Base-by-base conservation (phyloP, 1,140 invertebrate genomes). In the Nasonia giraulti region DNA sequence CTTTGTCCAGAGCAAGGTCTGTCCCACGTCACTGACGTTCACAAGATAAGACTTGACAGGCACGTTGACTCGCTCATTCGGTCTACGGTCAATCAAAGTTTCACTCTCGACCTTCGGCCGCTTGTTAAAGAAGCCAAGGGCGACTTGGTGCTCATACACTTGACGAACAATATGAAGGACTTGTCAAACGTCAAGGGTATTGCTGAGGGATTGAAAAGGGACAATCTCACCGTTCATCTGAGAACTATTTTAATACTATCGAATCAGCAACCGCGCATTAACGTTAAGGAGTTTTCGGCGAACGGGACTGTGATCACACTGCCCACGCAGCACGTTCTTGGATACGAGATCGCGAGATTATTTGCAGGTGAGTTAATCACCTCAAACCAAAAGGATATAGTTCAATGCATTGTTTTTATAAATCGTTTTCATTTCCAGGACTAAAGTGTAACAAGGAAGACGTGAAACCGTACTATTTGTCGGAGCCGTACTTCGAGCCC, bases 401-500 rank as follows among this genome's bases (percentile, higher is more conserved):
- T 31, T 66, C 1, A 4, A 8, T 17, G 17, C 1, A 17, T n/a
- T 4, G 27, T 31, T 71, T 47, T 27, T 76, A 20, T 1, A 23
- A 44, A 76, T 76, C 20, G 8, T 69, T 40, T 69, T 10, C 62
- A 40, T 79, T 79, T 79, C 0, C 50, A 86, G 85, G 88, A n/a
- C 71, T 92, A 7, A 90, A 92, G 68, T 92, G 92, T 69, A 88
- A 90, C 2, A 88, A 88, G 8, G 86, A 89, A 7, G 87, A 90
- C 8, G 89, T 90, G 31, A 93, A 90, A 74, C 88, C 91, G 68
- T 92, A 91, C 86, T 92, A 92, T 83, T 82, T 93, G 20, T 93
- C 91, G 1, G 92, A 93, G 73, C 90, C 91, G 62, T 93, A 92
- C 82, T 91, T 92, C 83, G 92, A 93, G n/a, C 89, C 91, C 12